Evolutionary conservation across 2,113 vertebrate species (phyloP).

Genomic region (Corynorhinus townsendii): DNA sequence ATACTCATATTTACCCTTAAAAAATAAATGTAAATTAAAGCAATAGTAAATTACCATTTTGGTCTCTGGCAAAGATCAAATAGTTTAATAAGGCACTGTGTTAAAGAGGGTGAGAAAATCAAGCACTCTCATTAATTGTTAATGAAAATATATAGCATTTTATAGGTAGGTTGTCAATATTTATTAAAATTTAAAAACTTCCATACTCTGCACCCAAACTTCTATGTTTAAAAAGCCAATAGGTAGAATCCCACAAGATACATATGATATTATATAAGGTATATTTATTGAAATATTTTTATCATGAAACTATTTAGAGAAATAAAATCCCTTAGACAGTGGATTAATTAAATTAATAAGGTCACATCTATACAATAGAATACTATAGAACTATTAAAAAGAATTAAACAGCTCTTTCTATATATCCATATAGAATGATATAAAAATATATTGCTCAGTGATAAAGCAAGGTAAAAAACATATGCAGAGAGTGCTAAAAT

Average conservation of each 20-base stretch:
- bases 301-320: not conserved
- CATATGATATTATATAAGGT: not conserved
- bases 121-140: not conserved
- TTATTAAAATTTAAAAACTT: not conserved
- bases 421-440: not conserved
- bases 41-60: not conserved
- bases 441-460: not conserved
- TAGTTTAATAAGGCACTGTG: not conserved
- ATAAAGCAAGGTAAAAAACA: not conserved
- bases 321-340: not conserved
- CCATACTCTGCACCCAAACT: not conserved
- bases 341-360: not conserved
- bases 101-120: not conserved
- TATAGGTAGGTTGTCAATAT: not conserved
- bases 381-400: not conserved
- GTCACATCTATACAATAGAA: not conserved
- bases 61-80: not conserved
- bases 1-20: not conserved
- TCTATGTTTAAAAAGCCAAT: not conserved
- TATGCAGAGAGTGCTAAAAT: not conserved
- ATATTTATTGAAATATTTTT: not conserved
- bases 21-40: not conserved
- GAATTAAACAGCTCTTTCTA: not conserved
- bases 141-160: not conserved
- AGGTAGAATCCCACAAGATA: not conserved